Percentiles rank a stretch among this genome's conserved stretches.
These are phyloP conservation scores for Pararge aegeria DNA, from an alignment of 1,140 invertebrate species.

Conservation along the genomic window DNA sequence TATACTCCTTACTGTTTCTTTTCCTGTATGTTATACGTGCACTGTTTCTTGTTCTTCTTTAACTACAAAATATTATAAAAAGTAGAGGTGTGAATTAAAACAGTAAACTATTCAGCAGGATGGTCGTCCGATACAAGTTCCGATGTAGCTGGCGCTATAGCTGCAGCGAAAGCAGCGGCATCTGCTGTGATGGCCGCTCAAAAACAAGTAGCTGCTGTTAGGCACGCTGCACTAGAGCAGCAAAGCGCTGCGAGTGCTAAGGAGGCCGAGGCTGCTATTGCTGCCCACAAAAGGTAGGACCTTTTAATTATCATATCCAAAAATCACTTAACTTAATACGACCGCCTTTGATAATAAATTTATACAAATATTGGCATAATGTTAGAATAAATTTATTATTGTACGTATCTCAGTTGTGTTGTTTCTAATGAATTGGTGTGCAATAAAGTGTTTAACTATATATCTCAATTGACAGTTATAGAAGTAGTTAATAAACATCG, in stretches of 20 bases:
- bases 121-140: constrained; percentile 52
- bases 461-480: too few species aligned
- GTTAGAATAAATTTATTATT: too few species aligned
- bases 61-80: too few species aligned
- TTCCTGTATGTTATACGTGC: too few species aligned
- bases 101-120: constrained; percentile 9
- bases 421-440: too few species aligned
- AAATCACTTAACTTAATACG: too few species aligned
- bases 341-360: too few species aligned
- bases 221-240: constrained; percentile 62
- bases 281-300: constrained; percentile 63
- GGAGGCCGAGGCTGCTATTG: constrained; percentile 63
- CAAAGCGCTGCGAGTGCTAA: constrained; percentile 64
- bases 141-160: constrained; percentile 67
- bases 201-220: constrained; percentile 61
- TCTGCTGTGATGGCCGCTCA: constrained; percentile 67
- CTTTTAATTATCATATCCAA: neutral
- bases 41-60: too few species aligned
- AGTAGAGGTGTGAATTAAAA: neutral
- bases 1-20: too few species aligned
- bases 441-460: too few species aligned
- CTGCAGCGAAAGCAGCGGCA: constrained; percentile 63
- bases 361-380: neutral
- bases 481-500: too few species aligned
- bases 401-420: too few species aligned